A percentile compares a stretch with the other conserved stretches of the same genome.
Conservation (phyloP, 2,797 vertebrate species). For the Mormyrops attenuatus region DNA sequence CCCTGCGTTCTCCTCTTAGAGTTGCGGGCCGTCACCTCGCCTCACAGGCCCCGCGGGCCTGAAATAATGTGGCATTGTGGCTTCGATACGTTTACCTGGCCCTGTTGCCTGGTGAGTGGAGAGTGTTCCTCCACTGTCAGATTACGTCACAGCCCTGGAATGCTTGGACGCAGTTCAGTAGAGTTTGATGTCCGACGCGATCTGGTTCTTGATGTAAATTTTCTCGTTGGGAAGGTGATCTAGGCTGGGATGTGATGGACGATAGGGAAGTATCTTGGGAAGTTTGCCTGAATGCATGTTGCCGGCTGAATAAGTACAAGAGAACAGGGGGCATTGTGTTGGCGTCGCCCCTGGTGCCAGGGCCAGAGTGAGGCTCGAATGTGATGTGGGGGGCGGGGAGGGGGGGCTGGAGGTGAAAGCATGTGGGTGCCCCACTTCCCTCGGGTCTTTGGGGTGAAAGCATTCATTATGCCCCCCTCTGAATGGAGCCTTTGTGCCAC, state of each 20-base stretch:
- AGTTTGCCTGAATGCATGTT: neutral
- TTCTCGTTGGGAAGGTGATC: neutral
- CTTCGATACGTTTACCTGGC: neutral
- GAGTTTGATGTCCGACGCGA: neutral
- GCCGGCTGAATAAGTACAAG: neutral
- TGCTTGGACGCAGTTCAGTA: neutral
- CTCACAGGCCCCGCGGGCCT: neutral
- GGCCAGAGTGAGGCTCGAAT: neutral
- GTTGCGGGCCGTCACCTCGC: neutral
- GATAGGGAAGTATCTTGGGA: neutral
- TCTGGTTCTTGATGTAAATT: neutral
- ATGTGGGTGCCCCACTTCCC: neutral
- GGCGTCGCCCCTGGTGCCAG: neutral
- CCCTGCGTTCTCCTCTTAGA: neutral
- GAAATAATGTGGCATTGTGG: neutral
- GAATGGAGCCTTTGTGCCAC: constrained; percentile 62
- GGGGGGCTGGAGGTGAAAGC: constrained; percentile 1
- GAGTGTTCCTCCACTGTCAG: neutral
- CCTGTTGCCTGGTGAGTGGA: neutral
- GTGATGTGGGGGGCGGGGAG: constrained; percentile 27
- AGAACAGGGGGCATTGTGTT: neutral
- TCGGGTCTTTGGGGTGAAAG: constrained; percentile 49
- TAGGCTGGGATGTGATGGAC: neutral
- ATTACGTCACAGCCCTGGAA: neutral
- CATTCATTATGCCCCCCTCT: constrained; percentile 58